Evolutionary conservation across 2,888 invertebrate species (phyloP), one percentile per base, ranked within the genome.

Genomic region (Diabrotica balteata): DNA sequence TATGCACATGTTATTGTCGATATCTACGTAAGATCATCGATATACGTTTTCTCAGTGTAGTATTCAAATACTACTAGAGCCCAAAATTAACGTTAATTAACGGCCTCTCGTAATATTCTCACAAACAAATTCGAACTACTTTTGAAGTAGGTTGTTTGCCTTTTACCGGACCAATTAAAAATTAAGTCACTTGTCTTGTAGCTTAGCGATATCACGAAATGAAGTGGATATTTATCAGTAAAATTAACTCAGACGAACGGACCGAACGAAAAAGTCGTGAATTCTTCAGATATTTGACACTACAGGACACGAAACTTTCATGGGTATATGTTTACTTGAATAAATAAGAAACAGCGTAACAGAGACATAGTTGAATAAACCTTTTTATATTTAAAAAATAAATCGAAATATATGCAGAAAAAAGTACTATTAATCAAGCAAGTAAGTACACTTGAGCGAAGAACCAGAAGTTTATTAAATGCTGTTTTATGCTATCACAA

Each of bases 131-230:
- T 62, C 62, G 54, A 62, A 47, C 62, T 54, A 62, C 32, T 62
- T 54, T 61, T 55, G 54, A 59, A 66, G 61, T 61, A 66, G 66
- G 66, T 58, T 57, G 61, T 61, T 61, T 61, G 46, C 60, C 66
- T 66, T 66, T 66, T 66, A 66, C 66, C 51, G 66, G 43, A 57
- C 46, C 66, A 66, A 66, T 66, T 66, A 66, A 66, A 66, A 66
- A 66, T 66, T 66, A 66, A 66, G 66, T 57, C 66, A 66, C 66
- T 66, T 66, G 61, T 61, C 62, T 62, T 62, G 62, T 62, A 62
- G 60, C 32, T 11, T 42, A 62, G 54, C 47, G 62, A 62, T 62
- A 62, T 44, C 60, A 59, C 51, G 51, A 60, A 60, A 60, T 60
- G 51, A 60, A 60, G 11, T 51, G 60, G 22, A 63, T 57, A 58